Evolutionary conservation across 2,888 invertebrate species (phyloP).

Genomic region (Nomada hirtipes): DNA sequence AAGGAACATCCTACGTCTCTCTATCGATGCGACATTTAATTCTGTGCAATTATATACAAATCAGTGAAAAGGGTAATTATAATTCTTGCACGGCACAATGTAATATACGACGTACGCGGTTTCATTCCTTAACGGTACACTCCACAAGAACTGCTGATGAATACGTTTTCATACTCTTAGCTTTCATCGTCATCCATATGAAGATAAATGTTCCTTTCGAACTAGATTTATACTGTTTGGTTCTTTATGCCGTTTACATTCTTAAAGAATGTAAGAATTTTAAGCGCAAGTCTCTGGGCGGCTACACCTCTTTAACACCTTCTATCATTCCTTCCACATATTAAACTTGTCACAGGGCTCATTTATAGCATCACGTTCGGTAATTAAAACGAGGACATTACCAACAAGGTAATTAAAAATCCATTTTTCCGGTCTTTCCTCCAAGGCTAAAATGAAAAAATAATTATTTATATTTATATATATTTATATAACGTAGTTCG

Average conservation of each 20-base stretch:
- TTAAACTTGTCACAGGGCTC: constrained; percentile 41
- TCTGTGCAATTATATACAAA: constrained; percentile 52
- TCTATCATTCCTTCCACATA: constrained; percentile 16
- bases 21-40: constrained; percentile 29
- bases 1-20: constrained; percentile 19
- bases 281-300: constrained; percentile 22
- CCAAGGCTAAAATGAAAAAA: constrained; percentile 72
- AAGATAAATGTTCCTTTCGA: constrained; percentile 13
- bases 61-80: constrained; percentile 40
- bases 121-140: neutral
- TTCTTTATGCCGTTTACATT: constrained; percentile 22
- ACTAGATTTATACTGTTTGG: constrained; percentile 25
- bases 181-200: neutral
- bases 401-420: constrained; percentile 60
- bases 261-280: constrained; percentile 31
- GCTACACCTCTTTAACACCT: neutral
- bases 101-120: constrained; percentile 2
- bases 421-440: constrained; percentile 61
- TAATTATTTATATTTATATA: constrained; percentile 38
- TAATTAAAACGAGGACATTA: constrained; percentile 59
- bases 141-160: neutral
- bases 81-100: constrained; percentile 1
- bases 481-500: constrained; percentile 1
- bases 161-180: neutral
- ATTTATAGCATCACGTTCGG: constrained; percentile 34